phyloP scores from a whole-genome alignment of 2,113 vertebrate genomes.

The Phyllostomus hastatus region DNA sequence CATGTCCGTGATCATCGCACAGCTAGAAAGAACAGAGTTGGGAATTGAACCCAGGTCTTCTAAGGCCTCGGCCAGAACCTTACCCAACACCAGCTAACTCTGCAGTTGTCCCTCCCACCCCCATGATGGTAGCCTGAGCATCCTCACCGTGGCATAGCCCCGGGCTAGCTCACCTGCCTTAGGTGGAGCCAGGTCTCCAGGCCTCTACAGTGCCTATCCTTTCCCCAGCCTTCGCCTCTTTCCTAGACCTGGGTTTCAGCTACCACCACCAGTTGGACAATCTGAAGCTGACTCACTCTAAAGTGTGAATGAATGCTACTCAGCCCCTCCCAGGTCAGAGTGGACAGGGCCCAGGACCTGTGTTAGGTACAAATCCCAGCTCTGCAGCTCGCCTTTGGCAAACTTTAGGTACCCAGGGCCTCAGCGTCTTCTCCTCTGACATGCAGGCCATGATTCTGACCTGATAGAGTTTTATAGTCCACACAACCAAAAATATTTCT shows the following conservation, averaged over 20 bases:
- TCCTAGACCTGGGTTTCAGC: not conserved
- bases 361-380: not conserved
- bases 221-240: not conserved
- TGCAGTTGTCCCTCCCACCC: too few species aligned
- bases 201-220: not conserved
- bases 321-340: not conserved
- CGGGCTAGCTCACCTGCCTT: not conserved
- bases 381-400: not conserved
- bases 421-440: not conserved
- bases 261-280: not conserved
- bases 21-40: not conserved
- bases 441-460: not conserved
- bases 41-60: not conserved
- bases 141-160: too few species aligned
- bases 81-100: not conserved
- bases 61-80: not conserved
- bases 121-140: accelerated
- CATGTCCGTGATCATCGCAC: not conserved
- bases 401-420: not conserved
- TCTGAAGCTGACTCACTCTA: not conserved
- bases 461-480: not conserved
- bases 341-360: not conserved
- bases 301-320: not conserved
- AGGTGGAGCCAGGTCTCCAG: not conserved
- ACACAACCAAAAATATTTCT: not conserved